Evolutionary conservation across 2,888 invertebrate genomes (phyloP).

Genomic region (Drepana falcataria): DNA sequence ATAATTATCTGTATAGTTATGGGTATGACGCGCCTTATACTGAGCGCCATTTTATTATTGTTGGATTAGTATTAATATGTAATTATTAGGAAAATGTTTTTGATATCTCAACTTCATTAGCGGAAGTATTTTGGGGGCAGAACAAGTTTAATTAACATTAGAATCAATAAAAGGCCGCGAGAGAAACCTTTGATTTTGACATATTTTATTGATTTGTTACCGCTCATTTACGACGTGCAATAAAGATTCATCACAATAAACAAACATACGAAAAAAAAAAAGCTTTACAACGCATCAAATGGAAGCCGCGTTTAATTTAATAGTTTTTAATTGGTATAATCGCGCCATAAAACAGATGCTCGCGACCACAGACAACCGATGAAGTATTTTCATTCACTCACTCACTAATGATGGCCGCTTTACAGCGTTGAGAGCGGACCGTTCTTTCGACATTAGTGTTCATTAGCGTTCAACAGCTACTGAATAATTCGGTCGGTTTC

Average conservation of each 20-base stretch:
- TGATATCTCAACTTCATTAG: not conserved
- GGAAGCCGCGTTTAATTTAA: conserved; percentile 69
- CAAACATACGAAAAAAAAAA: conserved; percentile 59
- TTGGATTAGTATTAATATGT: too few species aligned
- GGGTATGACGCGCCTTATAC: too few species aligned
- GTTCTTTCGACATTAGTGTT: conserved; percentile 69
- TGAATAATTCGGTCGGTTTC: conserved; percentile 71
- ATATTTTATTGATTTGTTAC: conserved; percentile 39
- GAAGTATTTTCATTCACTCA: conserved; percentile 64
- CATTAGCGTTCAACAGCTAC: conserved; percentile 72
- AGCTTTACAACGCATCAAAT: conserved; percentile 65
- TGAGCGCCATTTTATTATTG: too few species aligned
- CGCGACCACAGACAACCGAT: conserved; percentile 52
- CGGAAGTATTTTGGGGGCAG: not conserved
- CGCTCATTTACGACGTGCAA: conserved; percentile 40
- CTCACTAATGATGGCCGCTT: conserved; percentile 59
- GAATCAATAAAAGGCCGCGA: not conserved
- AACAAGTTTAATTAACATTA: not conserved
- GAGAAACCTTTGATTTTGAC: not conserved
- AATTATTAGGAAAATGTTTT: too few species aligned
- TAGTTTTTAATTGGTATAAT: conserved; percentile 77
- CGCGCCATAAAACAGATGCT: conserved; percentile 66
- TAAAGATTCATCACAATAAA: conserved; percentile 73
- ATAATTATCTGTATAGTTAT: too few species aligned
- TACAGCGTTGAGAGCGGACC: conserved; percentile 40